These are phyloP conservation scores for Limnephilus rhombicus DNA, from an alignment of 2,888 invertebrate species.

Conservation along the genomic window DNA sequence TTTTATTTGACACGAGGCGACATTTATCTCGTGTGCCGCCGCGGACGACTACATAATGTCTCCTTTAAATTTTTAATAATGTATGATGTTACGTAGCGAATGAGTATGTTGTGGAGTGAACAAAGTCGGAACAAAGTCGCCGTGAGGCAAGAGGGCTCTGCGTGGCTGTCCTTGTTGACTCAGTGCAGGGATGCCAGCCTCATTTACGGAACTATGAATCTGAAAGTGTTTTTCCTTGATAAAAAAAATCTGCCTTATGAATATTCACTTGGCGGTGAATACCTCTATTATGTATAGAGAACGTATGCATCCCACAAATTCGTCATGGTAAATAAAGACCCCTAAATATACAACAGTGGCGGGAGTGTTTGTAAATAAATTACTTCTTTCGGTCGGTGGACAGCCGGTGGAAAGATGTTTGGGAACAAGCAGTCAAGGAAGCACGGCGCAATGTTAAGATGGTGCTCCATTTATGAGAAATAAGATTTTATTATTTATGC, in stretches of 20 bases:
- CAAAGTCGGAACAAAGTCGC: constrained; percentile 53
- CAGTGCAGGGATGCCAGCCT: constrained; percentile 17
- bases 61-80: constrained; percentile 59
- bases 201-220: constrained; percentile 45
- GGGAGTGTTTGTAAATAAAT: constrained; percentile 10
- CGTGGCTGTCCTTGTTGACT: constrained; percentile 21
- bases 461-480: background rate
- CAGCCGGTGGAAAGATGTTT: background rate
- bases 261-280: constrained; percentile 36
- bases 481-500: too few relatives aligned
- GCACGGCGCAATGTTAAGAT: background rate
- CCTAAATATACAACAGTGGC: background rate
- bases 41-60: constrained; percentile 45
- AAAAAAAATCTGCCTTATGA: constrained; percentile 38
- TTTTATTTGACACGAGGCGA: constrained; percentile 16
- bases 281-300: constrained; percentile 28
- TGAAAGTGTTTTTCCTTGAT: constrained; percentile 29
- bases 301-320: constrained; percentile 7
- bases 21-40: constrained; percentile 37
- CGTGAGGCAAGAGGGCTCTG: constrained; percentile 42
- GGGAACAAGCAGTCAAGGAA: background rate
- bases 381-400: background rate
- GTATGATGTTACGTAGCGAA: constrained; percentile 53
- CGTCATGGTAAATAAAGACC: constrained; percentile 7
- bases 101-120: constrained; percentile 51